These are phyloP conservation scores for Orestias chungarensis DNA, from an alignment of 2,797 vertebrate genomes.

Conservation along the genomic window DNA sequence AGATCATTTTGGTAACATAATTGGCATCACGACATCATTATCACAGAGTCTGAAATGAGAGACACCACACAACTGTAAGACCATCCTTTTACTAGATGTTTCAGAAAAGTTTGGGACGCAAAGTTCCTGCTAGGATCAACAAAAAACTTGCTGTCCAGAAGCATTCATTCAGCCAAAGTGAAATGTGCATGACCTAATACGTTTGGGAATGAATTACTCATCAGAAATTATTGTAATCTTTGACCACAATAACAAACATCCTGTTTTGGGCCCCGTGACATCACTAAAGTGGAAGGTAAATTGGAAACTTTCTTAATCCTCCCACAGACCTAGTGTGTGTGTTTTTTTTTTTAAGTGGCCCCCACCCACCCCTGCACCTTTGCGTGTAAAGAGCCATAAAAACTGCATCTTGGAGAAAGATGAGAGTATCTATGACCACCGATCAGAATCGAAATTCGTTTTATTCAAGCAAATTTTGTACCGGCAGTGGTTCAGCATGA, in stretches of 20 bases:
- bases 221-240: slow-evolving; percentile 47
- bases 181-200: slow-evolving; percentile 43
- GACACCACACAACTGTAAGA: not conserved
- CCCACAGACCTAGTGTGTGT: too few species aligned
- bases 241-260: slow-evolving; percentile 22
- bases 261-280: slow-evolving; percentile 20
- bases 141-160: slow-evolving; percentile 44
- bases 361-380: too few species aligned
- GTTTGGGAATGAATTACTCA: slow-evolving; percentile 58
- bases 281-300: slow-evolving; percentile 9
- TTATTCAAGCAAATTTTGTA: too few species aligned
- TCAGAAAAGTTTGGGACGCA: slow-evolving; percentile 12
- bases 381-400: too few species aligned
- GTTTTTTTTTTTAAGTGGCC: too few species aligned
- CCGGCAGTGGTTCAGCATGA: too few species aligned
- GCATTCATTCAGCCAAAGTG: slow-evolving; percentile 40
- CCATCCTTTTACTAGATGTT: slow-evolving; percentile 15
- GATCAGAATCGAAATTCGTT: too few species aligned
- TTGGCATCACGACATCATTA: slow-evolving; percentile 38
- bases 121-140: slow-evolving; percentile 22
- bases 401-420: too few species aligned
- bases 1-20: slow-evolving; percentile 31
- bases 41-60: slow-evolving; percentile 10
- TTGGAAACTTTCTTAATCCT: slow-evolving; percentile 11
- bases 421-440: too few species aligned